These are phyloP conservation scores for Tachina lurida DNA, from an alignment of 2,888 invertebrate species.

Conservation along the genomic window DNA sequence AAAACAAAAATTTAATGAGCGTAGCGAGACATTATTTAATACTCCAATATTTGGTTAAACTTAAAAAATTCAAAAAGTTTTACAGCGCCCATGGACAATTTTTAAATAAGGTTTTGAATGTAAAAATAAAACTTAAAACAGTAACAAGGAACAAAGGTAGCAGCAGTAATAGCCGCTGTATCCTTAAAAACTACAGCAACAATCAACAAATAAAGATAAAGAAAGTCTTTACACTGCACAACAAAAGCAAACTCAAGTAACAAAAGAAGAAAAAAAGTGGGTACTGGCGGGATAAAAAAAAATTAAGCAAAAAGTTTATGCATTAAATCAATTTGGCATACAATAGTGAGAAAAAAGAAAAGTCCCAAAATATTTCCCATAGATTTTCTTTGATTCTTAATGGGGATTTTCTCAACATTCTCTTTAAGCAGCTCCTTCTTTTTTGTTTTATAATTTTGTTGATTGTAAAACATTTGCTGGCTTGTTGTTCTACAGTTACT, in stretches of 20 bases:
- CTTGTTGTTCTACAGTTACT: slow-evolving; percentile 30
- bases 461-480: slow-evolving; percentile 45
- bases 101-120: slow-evolving; percentile 24
- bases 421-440: slow-evolving; percentile 13
- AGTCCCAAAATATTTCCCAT: slow-evolving; percentile 25
- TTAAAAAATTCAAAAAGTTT: slow-evolving; percentile 14
- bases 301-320: slow-evolving; percentile 52
- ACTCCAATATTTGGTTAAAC: neutral
- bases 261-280: slow-evolving; percentile 25
- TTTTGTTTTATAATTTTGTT: slow-evolving; percentile 29
- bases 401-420: slow-evolving; percentile 47
- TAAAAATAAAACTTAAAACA: neutral
- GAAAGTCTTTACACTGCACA: slow-evolving; percentile 5
- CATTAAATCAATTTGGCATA: slow-evolving; percentile 72
- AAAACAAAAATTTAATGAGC: too few relatives aligned
- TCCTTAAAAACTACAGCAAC: slow-evolving; percentile 11
- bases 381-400: slow-evolving; percentile 63
- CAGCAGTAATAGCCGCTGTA: too few relatives aligned
- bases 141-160: slow-evolving; percentile 2
- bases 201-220: slow-evolving; percentile 5
- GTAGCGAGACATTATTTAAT: too few relatives aligned
- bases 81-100: neutral
- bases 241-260: slow-evolving; percentile 16
- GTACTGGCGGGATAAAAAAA: neutral
- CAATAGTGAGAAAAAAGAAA: slow-evolving; percentile 33